These are phyloP conservation scores for Macrotus californicus DNA, from an alignment of 2,113 vertebrate genomes.

Conservation along the genomic window DNA sequence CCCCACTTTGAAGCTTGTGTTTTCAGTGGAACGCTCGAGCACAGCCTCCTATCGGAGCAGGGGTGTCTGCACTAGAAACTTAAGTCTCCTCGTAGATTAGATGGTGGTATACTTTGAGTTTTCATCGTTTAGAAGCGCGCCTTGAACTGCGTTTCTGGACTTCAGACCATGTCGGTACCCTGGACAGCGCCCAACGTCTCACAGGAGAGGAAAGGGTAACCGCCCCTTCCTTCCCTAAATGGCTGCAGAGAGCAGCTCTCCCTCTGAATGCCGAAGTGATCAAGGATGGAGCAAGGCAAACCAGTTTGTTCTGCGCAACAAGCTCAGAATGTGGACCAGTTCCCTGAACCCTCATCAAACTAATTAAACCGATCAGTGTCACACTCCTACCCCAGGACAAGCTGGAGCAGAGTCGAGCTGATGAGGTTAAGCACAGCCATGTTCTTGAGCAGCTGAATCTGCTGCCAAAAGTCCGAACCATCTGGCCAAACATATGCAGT, in stretches of 20 bases:
- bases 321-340: constrained; percentile 55
- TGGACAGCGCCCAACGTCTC: neutral
- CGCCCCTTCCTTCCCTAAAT: neutral
- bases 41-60: neutral
- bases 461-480: constrained; percentile 42
- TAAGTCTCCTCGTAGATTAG: neutral
- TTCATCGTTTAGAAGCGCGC: neutral
- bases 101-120: neutral
- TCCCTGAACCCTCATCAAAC: constrained; percentile 63
- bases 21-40: neutral
- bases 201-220: neutral
- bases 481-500: constrained; percentile 51
- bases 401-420: constrained; percentile 22
- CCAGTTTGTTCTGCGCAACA: constrained; percentile 47
- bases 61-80: neutral
- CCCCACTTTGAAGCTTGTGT: neutral
- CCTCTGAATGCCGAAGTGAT: constrained; percentile 15
- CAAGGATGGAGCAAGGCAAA: neutral
- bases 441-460: constrained; percentile 48
- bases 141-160: neutral
- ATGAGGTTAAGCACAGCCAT: constrained; percentile 49
- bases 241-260: neutral
- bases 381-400: constrained; percentile 31
- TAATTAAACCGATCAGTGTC: constrained; percentile 55
- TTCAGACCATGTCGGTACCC: neutral